A percentile compares a stretch with the other conserved stretches of the same genome.
Conservation (phyloP, 1,140 invertebrate genomes). For the Drosophila pallidifrons region DNA sequence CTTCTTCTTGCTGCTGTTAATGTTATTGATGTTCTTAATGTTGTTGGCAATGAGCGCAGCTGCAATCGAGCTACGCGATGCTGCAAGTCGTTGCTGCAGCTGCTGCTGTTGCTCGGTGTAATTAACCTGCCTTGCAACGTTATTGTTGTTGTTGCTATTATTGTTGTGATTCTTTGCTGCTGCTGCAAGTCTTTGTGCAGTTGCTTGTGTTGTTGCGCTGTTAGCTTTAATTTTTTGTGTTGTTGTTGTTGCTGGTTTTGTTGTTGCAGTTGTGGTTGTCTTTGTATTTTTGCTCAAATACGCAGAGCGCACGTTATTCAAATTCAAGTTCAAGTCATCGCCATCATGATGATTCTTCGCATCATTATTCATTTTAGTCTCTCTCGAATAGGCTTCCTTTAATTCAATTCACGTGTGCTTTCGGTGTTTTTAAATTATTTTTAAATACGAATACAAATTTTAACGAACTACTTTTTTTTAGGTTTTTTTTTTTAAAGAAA, state of each 20-base stretch:
- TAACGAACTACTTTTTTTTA: conserved; percentile 24
- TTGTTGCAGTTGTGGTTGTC: conserved; percentile 46
- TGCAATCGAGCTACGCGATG: conserved; percentile 59
- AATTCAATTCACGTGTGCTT: conserved; percentile 68
- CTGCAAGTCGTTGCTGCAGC: conserved; percentile 24
- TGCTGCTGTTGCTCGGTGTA: conserved; percentile 42
- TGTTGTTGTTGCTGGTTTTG: conserved; percentile 28
- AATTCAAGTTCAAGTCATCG: conserved; percentile 78
- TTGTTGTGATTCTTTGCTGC: conserved; percentile 44
- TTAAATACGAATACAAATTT: conserved; percentile 35
- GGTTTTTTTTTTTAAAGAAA: conserved; percentile 25
- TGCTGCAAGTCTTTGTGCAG: conserved; percentile 36
- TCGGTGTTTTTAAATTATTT: conserved; percentile 5
- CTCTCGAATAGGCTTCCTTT: conserved; percentile 60
- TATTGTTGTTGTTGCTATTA: conserved; percentile 42
- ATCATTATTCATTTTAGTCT: conserved; percentile 85
- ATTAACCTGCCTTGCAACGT: conserved; percentile 56
- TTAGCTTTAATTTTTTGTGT: conserved; percentile 35
- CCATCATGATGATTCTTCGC: conserved; percentile 74
- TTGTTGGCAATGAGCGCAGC: conserved; percentile 67
- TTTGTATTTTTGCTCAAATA: conserved; percentile 67
- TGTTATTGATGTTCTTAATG: conserved; percentile 38
- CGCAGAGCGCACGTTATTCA: conserved; percentile 61
- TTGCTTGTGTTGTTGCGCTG: conserved; percentile 41
- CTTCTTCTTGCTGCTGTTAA: conserved; percentile 48